Base-by-base conservation (phyloP, 2,113 vertebrate species). In the Platycercus adscitus region DNA sequence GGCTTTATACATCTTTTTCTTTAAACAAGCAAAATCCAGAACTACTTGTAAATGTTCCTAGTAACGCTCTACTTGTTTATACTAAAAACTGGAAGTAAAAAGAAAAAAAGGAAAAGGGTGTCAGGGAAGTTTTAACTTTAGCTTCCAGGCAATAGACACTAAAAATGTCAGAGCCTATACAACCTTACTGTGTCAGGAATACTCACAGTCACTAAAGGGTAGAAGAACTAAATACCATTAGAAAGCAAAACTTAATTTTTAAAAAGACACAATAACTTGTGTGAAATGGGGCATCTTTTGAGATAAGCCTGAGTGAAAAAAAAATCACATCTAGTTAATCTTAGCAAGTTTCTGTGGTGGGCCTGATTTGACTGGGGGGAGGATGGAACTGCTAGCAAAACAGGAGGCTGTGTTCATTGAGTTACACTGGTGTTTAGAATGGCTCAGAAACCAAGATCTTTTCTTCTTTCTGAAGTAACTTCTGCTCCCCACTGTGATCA, bases 111-210 rank as follows among this genome's bases (percentile, higher is more conserved):
- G 31, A 55, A 17, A 85, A 47, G 33, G 23, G 72, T 68, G 69
- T 93, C 43, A 46, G 91, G 68, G 79, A 65, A 95, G 23, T 92
- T 92, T 86, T 95, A 49, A n/a, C 80, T 86, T 80, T 41, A 68
- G 72, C 80, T 93, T 81, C 60, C 37, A 88, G 85, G 93, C 88
- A 86, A 39, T 37, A 90, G 77, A 65, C 21, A 65, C 65, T 37
- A 79, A 83, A 90, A 86, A 76, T 93, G 73, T 81, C 81, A 91
- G 47, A 88, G 69, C 70, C 41, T 84, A 4, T 53, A 78, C 86
- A 92, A 73, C 81, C 66, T 84, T 94, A 61, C 65, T 82, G 76
- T 92, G 88, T 91, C 93, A 91, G 83, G 77, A 92, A 41, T 61
- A 50, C 25, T 96, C 69, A 69, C n/a, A 72, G 70, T 94, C 69